A percentile compares a stretch with the other conserved stretches of the same genome.
These are phyloP conservation scores for Myrmophylax atrothorax DNA, from an alignment of 2,113 vertebrate species.

Conservation along the genomic window DNA sequence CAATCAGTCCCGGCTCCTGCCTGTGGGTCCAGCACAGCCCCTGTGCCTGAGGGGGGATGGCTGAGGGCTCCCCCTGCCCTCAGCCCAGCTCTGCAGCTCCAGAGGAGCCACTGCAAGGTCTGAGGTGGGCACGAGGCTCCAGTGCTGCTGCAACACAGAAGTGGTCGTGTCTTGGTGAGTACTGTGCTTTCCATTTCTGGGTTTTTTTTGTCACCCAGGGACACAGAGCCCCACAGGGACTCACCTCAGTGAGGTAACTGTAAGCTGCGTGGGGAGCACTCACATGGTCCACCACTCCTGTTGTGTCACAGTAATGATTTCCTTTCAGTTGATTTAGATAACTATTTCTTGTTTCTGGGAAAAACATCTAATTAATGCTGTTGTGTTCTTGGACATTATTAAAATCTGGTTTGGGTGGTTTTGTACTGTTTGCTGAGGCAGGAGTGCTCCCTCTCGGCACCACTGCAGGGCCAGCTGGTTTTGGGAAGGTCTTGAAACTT, in stretches of 20 bases:
- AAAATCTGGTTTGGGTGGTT: not conserved
- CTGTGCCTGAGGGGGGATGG: fast-evolving
- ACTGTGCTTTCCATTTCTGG: not conserved
- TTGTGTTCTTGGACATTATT: not conserved
- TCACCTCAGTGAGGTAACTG: not conserved
- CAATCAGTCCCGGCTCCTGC: not conserved
- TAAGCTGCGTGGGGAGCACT: not conserved
- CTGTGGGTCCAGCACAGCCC: not conserved
- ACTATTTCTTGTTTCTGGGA: not conserved
- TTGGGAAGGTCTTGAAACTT: not conserved
- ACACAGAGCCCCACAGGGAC: fast-evolving
- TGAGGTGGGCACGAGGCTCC: not conserved
- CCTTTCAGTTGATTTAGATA: not conserved
- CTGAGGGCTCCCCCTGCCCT: fast-evolving
- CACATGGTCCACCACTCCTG: fast-evolving
- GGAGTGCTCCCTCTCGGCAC: not conserved
- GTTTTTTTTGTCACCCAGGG: not conserved
- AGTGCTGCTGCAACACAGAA: fast-evolving
- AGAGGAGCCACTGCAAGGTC: not conserved
- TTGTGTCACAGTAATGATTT: not conserved
- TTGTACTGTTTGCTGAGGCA: not conserved
- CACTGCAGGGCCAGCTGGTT: not conserved
- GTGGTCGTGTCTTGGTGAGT: not conserved
- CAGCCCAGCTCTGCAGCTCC: fast-evolving
- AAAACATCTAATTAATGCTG: not conserved